These are phyloP conservation scores for Zophobas atratus DNA, from an alignment of 1,140 invertebrate genomes.

Conservation along the genomic window DNA sequence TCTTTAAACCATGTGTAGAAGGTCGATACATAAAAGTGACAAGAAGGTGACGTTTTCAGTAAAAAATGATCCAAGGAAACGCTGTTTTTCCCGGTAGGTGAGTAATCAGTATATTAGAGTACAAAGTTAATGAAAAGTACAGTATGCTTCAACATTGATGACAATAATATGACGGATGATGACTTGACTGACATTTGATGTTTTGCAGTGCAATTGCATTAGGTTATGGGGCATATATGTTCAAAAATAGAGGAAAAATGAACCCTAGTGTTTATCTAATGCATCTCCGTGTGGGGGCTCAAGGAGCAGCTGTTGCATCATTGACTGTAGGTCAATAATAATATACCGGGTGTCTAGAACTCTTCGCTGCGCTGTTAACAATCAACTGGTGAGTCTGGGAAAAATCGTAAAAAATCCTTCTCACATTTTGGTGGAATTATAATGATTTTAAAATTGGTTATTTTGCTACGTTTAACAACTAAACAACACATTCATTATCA, in stretches of 20 bases:
- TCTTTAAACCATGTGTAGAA: no score
- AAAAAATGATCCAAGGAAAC: constrained; percentile 71
- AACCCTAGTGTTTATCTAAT: constrained; percentile 87
- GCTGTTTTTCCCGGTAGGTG: constrained; percentile 78
- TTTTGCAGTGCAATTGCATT: constrained; percentile 77
- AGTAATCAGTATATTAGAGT: constrained; percentile 53
- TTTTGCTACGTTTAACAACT: no score
- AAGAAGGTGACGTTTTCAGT: no score
- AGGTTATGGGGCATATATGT: constrained; percentile 81
- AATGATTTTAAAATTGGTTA: no score
- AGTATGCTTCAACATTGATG: neutral
- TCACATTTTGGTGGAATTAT: no score
- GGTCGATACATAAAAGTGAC: no score
- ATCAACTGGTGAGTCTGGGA: no score
- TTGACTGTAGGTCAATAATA: constrained; percentile 78
- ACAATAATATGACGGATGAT: no score
- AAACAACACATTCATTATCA: no score
- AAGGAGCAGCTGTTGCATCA: constrained; percentile 83
- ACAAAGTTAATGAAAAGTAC: neutral
- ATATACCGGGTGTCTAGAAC: no score
- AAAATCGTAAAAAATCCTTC: no score
- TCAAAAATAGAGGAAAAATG: constrained; percentile 80
- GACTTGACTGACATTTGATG: constrained; percentile 50
- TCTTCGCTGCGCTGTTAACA: no score
- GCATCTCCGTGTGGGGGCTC: constrained; percentile 87